These are phyloP conservation scores for Rhinoderma darwinii DNA, from an alignment of 2,113 vertebrate genomes.

Conservation along the genomic window DNA sequence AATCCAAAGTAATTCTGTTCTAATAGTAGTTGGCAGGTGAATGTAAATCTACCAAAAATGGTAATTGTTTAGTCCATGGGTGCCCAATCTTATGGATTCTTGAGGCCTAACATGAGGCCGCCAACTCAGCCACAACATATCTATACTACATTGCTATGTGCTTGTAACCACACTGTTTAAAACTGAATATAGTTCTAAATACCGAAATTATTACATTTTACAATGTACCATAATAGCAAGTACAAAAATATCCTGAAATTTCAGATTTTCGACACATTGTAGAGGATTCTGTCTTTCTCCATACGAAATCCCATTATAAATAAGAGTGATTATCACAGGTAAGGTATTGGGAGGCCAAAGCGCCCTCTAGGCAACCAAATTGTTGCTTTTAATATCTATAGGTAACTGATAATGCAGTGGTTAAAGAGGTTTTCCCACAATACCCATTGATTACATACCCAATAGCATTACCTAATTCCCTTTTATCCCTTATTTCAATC, in stretches of 20 bases:
- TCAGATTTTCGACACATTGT: no score
- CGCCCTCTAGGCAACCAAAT: no score
- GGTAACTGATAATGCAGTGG: no score
- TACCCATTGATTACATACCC: no score
- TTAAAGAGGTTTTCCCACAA: no score
- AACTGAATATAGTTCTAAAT: neutral
- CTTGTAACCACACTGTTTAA: neutral
- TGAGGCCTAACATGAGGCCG: neutral
- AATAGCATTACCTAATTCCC: no score
- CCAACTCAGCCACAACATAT: neutral
- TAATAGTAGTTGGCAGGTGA: neutral
- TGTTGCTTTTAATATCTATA: no score
- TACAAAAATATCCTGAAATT: neutral
- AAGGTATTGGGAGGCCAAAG: neutral
- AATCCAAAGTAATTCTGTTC: neutral
- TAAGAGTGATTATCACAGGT: neutral
- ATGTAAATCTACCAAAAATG: neutral
- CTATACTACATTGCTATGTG: neutral
- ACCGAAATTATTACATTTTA: neutral
- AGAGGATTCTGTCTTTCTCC: no score
- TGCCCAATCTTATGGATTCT: neutral
- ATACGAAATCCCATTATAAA: neutral
- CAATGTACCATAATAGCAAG: neutral
- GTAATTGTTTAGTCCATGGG: neutral
- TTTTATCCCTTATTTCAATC: no score